Percentiles rank a stretch among this genome's conserved stretches.
Conservation (phyloP, 2,888 invertebrate species). For the Branchellion lobata region DNA sequence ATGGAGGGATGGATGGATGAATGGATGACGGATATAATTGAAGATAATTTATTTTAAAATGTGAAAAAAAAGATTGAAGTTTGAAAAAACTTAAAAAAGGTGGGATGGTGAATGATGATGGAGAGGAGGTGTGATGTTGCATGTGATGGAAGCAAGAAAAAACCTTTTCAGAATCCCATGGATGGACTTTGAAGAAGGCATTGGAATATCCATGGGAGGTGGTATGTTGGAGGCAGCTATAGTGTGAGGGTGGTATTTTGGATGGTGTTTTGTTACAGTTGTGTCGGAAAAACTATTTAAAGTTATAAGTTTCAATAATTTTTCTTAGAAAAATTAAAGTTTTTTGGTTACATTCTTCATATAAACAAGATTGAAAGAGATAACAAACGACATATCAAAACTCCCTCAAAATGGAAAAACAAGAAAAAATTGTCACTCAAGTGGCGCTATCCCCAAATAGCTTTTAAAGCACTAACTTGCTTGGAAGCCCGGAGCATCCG, state of each 20-base stretch:
- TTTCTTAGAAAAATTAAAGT: background rate
- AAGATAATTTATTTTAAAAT: too few relatives aligned
- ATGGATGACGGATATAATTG: background rate
- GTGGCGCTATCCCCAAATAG: background rate
- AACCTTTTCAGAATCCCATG: conserved; percentile 71
- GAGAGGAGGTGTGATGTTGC: background rate
- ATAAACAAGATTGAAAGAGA: background rate
- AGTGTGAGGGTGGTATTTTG: too few relatives aligned
- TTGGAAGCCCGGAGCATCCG: conserved; percentile 61
- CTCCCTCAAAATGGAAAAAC: background rate
- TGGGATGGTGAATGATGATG: background rate
- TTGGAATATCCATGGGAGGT: conserved; percentile 66
- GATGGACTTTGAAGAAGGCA: conserved; percentile 47
- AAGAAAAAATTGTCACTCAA: background rate
- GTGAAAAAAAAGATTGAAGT: background rate
- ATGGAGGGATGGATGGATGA: background rate
- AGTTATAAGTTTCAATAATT: background rate
- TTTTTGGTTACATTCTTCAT: background rate
- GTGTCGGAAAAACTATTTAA: too few relatives aligned
- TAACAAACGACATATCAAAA: background rate
- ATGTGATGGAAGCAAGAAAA: background rate
- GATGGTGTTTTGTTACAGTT: too few relatives aligned
- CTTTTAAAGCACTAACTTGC: conserved; percentile 33
- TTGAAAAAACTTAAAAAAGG: background rate
- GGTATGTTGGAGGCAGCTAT: conserved; percentile 53